Base-by-base conservation (phyloP, 1,140 invertebrate species). In the Hycleus phaleratus region DNA sequence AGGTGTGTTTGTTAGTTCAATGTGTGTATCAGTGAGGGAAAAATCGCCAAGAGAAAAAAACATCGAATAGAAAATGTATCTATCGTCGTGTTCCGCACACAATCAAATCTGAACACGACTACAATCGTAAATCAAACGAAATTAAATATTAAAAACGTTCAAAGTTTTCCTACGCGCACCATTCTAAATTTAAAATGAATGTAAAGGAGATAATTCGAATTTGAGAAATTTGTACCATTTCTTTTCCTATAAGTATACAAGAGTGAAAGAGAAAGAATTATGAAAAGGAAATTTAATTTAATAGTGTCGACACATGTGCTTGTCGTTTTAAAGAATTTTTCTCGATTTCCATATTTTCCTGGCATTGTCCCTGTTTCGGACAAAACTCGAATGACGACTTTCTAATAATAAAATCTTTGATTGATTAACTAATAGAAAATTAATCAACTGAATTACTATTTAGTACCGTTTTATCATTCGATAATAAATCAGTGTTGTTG, bases 91-190 rank as follows among this genome's bases (percentile, higher is more conserved):
- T 51, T 55, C 58, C 64, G 63, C 65, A 60, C 63, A 60, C 63
- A 60, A 61, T 61, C 56, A 61, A 68, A 65, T 60, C 62, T 65
- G 69, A 67, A 68, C 66, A 69, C 63, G 63, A 64, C 67, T 68
- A 65, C 62, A 69, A 66, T 71, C 71, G 71, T 73, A 73, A 73
- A 73, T 73, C 71, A 73, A 73, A 70, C 62, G 61, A 67, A 73
- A 73, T 73, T 73, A 73, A 71, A 73, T 73, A 73, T 73, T 72
- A 71, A 73, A 73, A 73, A 71, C 70, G 68, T 67, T 70, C 67
- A 64, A 68, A 69, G 53, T 66, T 68, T 42, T 67, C 67, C 61
- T 60, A 60, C 56, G 60, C 63, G 65, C 11, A 11, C 32, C 65
- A 63, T 57, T 68, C 68, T 70, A 71, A 72, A 72, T 72, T 73